A percentile compares a stretch with the other conserved stretches of the same genome.
phyloP scores from a whole-genome alignment of 2,113 vertebrate genomes.

The Neofelis nebulosa region DNA sequence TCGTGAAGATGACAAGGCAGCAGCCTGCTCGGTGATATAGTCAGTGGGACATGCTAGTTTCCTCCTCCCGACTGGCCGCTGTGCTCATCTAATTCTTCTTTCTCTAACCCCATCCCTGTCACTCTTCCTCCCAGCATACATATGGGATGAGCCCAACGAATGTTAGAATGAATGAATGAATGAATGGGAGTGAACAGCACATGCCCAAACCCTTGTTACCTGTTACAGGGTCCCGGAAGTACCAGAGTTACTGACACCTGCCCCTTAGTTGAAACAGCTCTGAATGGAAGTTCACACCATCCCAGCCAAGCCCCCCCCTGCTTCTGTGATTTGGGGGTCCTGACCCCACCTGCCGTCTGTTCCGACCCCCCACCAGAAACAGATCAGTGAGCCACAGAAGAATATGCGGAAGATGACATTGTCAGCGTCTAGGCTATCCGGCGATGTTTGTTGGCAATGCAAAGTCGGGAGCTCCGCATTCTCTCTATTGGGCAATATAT shows the following conservation, averaged over 20 bases:
- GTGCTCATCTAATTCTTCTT: background rate
- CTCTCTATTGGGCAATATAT: slow-evolving; percentile 9
- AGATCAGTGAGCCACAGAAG: background rate
- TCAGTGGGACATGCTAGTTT: background rate
- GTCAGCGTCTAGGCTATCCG: background rate
- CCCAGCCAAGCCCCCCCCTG: background rate
- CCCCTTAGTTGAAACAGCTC: background rate
- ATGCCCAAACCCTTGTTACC: background rate
- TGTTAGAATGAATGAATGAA: background rate
- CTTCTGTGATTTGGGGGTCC: background rate
- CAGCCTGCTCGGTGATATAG: background rate
- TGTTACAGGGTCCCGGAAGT: background rate
- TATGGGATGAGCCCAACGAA: background rate
- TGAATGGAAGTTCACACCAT: background rate
- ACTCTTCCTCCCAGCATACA: background rate
- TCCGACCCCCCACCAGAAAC: background rate
- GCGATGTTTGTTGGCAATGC: slow-evolving; percentile 12
- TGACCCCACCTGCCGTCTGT: background rate
- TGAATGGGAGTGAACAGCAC: background rate
- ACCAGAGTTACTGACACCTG: background rate
- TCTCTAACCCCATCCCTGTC: background rate
- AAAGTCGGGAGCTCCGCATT: background rate
- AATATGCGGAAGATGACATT: background rate
- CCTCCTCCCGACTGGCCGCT: background rate
- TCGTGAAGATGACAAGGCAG: background rate